Conservation (phyloP, 2,888 invertebrate species). For the Sphecodes monilicornis region DNA sequence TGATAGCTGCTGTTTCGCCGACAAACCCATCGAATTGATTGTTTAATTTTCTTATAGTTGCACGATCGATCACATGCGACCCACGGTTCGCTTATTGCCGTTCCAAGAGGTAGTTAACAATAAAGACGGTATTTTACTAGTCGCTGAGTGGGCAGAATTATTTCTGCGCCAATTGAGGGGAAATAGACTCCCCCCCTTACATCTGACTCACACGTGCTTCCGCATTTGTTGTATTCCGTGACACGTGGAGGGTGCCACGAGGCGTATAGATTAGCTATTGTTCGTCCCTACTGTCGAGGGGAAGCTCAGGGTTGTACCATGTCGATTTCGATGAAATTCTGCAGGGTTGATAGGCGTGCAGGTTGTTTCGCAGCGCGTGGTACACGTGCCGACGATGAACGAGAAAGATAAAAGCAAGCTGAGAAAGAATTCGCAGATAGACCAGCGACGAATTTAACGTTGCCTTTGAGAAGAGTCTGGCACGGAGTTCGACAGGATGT, state of each 20-base stretch:
- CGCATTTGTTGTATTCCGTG: background rate
- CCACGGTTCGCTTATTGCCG: background rate
- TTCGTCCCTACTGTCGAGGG: background rate
- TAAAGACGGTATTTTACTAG: background rate
- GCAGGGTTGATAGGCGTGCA: background rate
- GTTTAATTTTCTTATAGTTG: background rate
- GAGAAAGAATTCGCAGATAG: background rate
- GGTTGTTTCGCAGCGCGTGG: background rate
- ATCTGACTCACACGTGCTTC: conserved; percentile 15
- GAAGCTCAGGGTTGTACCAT: background rate
- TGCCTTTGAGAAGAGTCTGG: background rate
- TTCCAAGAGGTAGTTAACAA: background rate
- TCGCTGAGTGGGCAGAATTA: background rate
- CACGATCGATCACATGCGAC: background rate
- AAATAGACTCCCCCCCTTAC: background rate
- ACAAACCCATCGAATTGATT: background rate
- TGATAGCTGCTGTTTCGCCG: background rate
- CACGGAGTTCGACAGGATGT: background rate
- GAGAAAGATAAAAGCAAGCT: background rate
- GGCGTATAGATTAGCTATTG: background rate
- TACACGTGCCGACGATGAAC: background rate
- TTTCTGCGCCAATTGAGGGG: background rate
- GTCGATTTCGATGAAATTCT: background rate
- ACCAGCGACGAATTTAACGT: background rate
- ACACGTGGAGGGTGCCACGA: conserved; percentile 10